phyloP scores from a whole-genome alignment of 1,140 invertebrate genomes.

The Diabrotica undecimpunctata region DNA sequence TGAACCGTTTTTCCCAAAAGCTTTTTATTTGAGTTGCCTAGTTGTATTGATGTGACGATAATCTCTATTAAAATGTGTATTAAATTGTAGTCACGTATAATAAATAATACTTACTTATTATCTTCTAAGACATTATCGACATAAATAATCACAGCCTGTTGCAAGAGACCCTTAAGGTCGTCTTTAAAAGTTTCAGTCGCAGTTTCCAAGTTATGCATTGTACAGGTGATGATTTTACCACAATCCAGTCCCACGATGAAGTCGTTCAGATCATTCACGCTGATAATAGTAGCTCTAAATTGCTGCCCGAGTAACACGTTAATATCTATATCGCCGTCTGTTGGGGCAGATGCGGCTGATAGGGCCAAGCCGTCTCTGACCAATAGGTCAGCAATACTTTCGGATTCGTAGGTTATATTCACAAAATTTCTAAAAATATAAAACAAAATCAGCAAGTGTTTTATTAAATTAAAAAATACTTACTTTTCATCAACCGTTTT shows the following conservation, averaged over 20 bases:
- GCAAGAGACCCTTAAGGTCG: constrained; percentile 44
- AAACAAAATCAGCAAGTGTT: neutral
- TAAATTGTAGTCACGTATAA: too few species aligned
- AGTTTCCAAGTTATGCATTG: constrained; percentile 34
- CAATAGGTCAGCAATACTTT: constrained; percentile 46
- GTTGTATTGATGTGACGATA: too few species aligned
- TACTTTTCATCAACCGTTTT: constrained; percentile 31
- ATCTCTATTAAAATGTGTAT: too few species aligned
- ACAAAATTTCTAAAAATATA: constrained; percentile 49
- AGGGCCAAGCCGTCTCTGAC: constrained; percentile 48
- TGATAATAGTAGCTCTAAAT: constrained; percentile 33
- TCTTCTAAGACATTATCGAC: constrained; percentile 53
- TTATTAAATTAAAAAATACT: constrained; percentile 25
- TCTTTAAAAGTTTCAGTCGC: constrained; percentile 35
- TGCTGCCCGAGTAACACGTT: constrained; percentile 37
- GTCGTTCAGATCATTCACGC: constrained; percentile 34
- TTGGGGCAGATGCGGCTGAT: neutral
- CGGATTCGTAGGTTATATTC: constrained; percentile 51
- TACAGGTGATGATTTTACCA: constrained; percentile 32
- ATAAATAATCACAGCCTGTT: constrained; percentile 51
- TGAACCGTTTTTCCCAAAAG: too few species aligned
- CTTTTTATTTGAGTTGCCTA: too few species aligned
- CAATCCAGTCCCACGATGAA: constrained; percentile 33
- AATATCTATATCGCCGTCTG: constrained; percentile 36
- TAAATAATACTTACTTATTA: constrained; percentile 16